Percentiles rank a stretch among this genome's conserved stretches.
Evolutionary conservation across 2,888 invertebrate species (phyloP).

Genomic region (Lasius fuliginosus): DNA sequence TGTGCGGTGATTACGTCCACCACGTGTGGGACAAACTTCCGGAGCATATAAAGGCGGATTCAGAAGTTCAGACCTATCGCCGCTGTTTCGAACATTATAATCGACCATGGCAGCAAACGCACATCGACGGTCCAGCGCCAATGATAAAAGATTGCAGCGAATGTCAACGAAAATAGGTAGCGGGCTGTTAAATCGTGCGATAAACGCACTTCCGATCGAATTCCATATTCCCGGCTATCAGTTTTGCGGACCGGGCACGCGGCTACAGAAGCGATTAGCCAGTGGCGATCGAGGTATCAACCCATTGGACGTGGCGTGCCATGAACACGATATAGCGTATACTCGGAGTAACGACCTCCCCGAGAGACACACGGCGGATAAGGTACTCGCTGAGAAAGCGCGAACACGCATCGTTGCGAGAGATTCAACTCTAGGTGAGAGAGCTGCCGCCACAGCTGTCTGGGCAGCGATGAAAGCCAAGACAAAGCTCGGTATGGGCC

Average conservation of each 20-base stretch:
- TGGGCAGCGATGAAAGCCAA: neutral
- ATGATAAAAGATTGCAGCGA: too few relatives aligned
- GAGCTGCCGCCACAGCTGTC: neutral
- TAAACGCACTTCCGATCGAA: neutral
- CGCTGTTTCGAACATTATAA: neutral
- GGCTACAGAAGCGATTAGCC: too few relatives aligned
- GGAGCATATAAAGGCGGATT: neutral
- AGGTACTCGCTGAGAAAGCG: slow-evolving; percentile 78
- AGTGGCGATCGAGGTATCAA: slow-evolving; percentile 65
- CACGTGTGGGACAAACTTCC: too few relatives aligned
- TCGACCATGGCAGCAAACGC: neutral
- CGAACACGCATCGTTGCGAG: slow-evolving; percentile 75
- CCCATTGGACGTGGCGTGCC: slow-evolving; percentile 73
- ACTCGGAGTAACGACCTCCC: slow-evolving; percentile 62
- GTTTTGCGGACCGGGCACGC: too few relatives aligned
- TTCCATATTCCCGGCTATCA: too few relatives aligned
- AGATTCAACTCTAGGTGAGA: slow-evolving; percentile 79
- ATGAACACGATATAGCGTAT: slow-evolving; percentile 71
- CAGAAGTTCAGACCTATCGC: neutral
- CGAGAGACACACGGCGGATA: slow-evolving; percentile 81
- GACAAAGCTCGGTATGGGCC: neutral
- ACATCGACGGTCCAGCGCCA: too few relatives aligned
- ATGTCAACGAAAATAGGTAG: too few relatives aligned
- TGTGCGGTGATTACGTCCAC: too few relatives aligned
- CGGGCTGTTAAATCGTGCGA: neutral